Conservation (phyloP, 2,797 vertebrate species). For the Glyptemys insculpta region DNA sequence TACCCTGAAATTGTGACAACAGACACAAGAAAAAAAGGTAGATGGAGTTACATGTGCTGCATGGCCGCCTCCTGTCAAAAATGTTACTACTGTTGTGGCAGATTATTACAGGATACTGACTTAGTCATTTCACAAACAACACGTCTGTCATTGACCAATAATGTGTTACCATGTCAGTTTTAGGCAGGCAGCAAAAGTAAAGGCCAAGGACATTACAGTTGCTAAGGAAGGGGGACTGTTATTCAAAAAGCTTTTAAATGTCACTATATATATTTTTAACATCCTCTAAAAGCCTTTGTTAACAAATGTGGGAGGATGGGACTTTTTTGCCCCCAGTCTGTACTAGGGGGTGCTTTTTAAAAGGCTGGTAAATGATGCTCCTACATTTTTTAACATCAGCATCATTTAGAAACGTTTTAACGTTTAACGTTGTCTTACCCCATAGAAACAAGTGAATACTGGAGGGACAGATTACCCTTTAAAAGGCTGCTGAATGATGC, state of each 20-base stretch:
- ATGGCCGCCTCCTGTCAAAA: not conserved
- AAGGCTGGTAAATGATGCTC: slow-evolving; percentile 51
- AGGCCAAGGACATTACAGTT: slow-evolving; percentile 55
- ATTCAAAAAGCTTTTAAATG: slow-evolving; percentile 72
- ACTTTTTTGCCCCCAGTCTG: not conserved
- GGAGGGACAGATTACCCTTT: slow-evolving; percentile 41
- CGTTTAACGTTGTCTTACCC: slow-evolving; percentile 28
- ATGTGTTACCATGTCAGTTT: slow-evolving; percentile 22
- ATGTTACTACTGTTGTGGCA: not conserved
- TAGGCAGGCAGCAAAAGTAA: slow-evolving; percentile 40
- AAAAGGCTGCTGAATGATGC: slow-evolving; percentile 48
- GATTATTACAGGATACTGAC: slow-evolving; percentile 45
- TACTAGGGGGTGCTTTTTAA: slow-evolving; percentile 43
- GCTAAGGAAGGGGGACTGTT: slow-evolving; percentile 49
- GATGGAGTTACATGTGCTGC: not conserved
- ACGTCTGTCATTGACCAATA: not conserved
- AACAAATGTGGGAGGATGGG: not conserved
- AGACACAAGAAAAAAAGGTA: not conserved
- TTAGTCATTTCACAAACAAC: slow-evolving; percentile 46
- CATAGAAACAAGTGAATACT: not conserved
- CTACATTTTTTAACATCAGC: slow-evolving; percentile 61
- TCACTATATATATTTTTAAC: slow-evolving; percentile 70
- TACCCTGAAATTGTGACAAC: not conserved
- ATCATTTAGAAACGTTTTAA: slow-evolving; percentile 72
- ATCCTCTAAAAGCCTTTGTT: slow-evolving; percentile 63